Base-by-base conservation (phyloP, 2,888 invertebrate species). In the Atrina japonica region DNA sequence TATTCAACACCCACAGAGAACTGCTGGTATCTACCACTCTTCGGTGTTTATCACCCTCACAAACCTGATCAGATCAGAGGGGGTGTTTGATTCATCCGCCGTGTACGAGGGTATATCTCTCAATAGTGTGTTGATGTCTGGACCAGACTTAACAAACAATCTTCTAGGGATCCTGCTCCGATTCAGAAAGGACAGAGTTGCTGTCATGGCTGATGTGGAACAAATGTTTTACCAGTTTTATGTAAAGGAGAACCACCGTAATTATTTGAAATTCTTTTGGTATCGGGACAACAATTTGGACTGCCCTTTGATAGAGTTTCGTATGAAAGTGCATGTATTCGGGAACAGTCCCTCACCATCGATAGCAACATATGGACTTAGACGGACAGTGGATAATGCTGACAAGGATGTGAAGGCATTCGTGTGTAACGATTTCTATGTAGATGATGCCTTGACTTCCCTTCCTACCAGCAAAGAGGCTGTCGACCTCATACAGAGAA, bases 361-460 rank as follows among this genome's bases (percentile, higher is more conserved):
- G 21, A 47, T 67, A 11, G 72, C 68, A 16, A 68, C 56, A 5
- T 73, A 64, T 61, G 75, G 68, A 6, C 53, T 74, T n/a, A 29
- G 53, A 27, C 61, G 58, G 41, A 40, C 63, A n/a, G 52, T 65
- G 30, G 35, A 63, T 21, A 41, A 41, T 5, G 35, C 47, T 35
- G 70, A 58, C 11, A 23, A 47, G 6, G 69, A 60, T 1, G 53
- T 76, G 21, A 41, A n/a, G 27, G 7, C 65, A 1, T 59, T 76
- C 52, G 72, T 80, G 0, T 47, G 67, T 0, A 50, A 52, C 11
- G 65, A 75, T 52, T 80, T 80, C 59, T 80, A 80, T 49, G 76
- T 81, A 1, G 81, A 81, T 23, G 79, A 81, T 56, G 76, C 59
- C 1, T 61, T 80, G 5, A 65, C 59, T 1, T 77, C 79, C 6